Conservation (phyloP, 2,888 invertebrate species). For the Metellina segmentata region DNA sequence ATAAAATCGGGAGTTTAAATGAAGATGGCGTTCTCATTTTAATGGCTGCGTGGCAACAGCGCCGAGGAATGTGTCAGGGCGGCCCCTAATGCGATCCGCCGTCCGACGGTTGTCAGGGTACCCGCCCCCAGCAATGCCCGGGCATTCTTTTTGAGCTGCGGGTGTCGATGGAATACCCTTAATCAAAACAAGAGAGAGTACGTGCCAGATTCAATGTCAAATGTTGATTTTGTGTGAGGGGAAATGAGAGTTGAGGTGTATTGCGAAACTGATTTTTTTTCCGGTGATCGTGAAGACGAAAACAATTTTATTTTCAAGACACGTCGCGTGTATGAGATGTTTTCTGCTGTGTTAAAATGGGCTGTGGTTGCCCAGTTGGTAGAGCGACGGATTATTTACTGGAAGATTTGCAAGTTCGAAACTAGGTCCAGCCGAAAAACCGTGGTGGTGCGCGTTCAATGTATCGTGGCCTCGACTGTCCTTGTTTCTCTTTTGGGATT, state of each 20-base stretch:
- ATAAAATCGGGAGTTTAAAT: background rate
- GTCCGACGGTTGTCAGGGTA: slow-evolving; percentile 48
- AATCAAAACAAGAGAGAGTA: slow-evolving; percentile 14
- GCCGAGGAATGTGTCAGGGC: slow-evolving; percentile 17
- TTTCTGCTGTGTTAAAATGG: no score
- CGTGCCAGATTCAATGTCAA: background rate
- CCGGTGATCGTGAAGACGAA: background rate
- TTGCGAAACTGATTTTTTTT: background rate
- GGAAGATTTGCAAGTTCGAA: no score
- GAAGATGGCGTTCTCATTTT: slow-evolving; percentile 37
- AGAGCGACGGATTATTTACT: no score
- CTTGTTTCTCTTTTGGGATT: no score
- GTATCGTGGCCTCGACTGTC: no score
- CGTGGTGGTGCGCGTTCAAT: no score
- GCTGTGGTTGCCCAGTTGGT: no score
- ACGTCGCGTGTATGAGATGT: no score
- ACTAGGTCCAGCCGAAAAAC: no score
- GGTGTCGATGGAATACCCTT: background rate
- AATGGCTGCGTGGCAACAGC: slow-evolving; percentile 67
- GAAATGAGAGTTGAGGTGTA: background rate
- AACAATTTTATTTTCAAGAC: no score
- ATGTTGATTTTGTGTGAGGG: background rate
- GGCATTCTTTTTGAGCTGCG: slow-evolving; percentile 32
- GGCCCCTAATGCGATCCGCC: slow-evolving; percentile 34
- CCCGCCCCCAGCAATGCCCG: background rate